Evolutionary conservation across 2,888 invertebrate species (phyloP), one percentile per base, ranked within the genome.

Genomic region (Hydroisotoma schaefferi): DNA sequence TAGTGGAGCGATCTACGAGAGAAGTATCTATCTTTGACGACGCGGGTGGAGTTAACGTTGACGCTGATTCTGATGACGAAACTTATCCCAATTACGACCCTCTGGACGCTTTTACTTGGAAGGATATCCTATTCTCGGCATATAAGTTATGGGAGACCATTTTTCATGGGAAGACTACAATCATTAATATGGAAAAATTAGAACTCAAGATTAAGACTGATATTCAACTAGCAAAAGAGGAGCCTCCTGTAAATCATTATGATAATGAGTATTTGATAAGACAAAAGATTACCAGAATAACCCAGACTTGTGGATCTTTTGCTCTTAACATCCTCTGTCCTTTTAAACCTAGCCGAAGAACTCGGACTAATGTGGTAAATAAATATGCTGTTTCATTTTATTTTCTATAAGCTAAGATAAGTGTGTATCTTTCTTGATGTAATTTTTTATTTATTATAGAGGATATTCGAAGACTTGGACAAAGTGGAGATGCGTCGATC

Each of bases 391-490:
- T 33, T 33, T 15, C 15, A 33, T 33, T 33, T 33, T 8, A 33
- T 33, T 33, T n/a, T n/a, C n/a, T n/a, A n/a, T n/a, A n/a, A n/a
- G n/a, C n/a, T n/a, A n/a, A n/a, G n/a, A n/a, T n/a, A n/a, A n/a
- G n/a, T n/a, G n/a, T n/a, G n/a, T n/a, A n/a, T n/a, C n/a, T n/a
- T n/a, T n/a, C n/a, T 33, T 10, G 33, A 43, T 43, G n/a, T 43
- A 18, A 43, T 8, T 47, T 25, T 25, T 49, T 33, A 20, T 52
- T 37, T 38, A 23, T 49, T 52, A 12, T 15, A 52, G 54, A 25
- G 22, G n/a, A 40, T 54, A 8, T 26, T 40, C 25, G 54, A 54
- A 15, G 27, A 54, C 26, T 26, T 54, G 26, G 54, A 40, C 43
- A 5, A 22, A 10, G 23, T 18, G 10, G 29, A 52, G 18, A 15